These are phyloP conservation scores for Erebia epiphron DNA, from an alignment of 2,888 invertebrate genomes.

Conservation along the genomic window DNA sequence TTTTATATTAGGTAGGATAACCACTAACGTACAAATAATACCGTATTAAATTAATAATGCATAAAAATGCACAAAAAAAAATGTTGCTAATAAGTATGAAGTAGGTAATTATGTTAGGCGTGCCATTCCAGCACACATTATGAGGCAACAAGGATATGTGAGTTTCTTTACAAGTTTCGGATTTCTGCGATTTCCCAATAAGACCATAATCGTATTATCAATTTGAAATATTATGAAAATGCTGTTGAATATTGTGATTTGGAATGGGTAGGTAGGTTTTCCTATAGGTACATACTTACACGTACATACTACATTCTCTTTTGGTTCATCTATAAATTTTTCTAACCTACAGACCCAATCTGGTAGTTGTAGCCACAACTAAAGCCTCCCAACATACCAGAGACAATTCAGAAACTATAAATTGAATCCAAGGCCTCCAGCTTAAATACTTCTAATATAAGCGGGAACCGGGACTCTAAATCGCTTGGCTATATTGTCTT, in stretches of 20 bases:
- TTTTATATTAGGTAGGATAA: neutral
- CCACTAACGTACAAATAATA: slow-evolving; percentile 1
- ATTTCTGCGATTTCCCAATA: slow-evolving; percentile 29
- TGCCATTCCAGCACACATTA: slow-evolving; percentile 8
- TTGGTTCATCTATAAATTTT: no score
- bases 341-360: no score
- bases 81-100: neutral
- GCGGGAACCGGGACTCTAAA: no score
- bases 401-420: no score
- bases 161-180: slow-evolving; percentile 30
- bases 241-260: slow-evolving; percentile 18
- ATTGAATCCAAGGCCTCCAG: no score
- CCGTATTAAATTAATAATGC: neutral
- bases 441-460: no score
- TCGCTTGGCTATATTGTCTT: no score
- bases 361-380: no score
- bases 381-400: no score
- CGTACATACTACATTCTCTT: no score
- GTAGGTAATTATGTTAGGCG: slow-evolving; percentile 18
- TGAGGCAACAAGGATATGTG: slow-evolving; percentile 25
- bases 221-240: slow-evolving; percentile 7
- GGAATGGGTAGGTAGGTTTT: neutral
- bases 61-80: neutral
- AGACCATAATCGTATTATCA: slow-evolving; percentile 22
- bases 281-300: neutral